Evolutionary conservation across 2,113 vertebrate species (phyloP).

Genomic region (Chaetorhynchus papuensis): DNA sequence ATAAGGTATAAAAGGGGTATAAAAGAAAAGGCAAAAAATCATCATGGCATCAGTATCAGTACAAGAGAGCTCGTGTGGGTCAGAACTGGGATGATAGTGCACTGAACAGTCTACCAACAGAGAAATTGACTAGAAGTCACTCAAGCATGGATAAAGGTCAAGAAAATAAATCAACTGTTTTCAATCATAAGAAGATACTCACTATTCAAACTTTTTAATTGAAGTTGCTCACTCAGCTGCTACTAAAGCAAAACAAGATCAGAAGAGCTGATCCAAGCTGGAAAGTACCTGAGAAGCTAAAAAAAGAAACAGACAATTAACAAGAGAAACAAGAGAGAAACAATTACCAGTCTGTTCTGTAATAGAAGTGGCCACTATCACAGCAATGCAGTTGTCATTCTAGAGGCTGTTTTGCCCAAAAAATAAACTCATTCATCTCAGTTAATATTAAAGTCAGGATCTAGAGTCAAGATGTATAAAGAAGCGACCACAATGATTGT

Average conservation of each 20-base stretch:
- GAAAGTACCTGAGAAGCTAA: background rate
- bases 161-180: background rate
- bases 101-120: background rate
- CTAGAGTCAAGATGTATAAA: background rate
- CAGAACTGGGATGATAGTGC: background rate
- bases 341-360: background rate
- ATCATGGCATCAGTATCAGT: background rate
- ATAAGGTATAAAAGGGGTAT: no score
- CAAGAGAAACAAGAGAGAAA: background rate
- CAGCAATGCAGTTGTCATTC: background rate
- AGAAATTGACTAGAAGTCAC: background rate
- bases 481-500: background rate
- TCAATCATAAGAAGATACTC: background rate
- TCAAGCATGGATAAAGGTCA: background rate
- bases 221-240: background rate
- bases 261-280: background rate
- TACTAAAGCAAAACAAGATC: background rate
- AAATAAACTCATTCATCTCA: background rate
- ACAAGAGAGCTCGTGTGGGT: rapidly evolving
- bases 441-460: background rate
- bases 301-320: background rate
- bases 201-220: background rate
- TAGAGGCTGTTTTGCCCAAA: background rate
- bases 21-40: no score
- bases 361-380: background rate